A percentile compares a stretch with the other conserved stretches of the same genome.
phyloP scores from a whole-genome alignment of 1,140 invertebrate species.

The Bathynomus jamesi region DNA sequence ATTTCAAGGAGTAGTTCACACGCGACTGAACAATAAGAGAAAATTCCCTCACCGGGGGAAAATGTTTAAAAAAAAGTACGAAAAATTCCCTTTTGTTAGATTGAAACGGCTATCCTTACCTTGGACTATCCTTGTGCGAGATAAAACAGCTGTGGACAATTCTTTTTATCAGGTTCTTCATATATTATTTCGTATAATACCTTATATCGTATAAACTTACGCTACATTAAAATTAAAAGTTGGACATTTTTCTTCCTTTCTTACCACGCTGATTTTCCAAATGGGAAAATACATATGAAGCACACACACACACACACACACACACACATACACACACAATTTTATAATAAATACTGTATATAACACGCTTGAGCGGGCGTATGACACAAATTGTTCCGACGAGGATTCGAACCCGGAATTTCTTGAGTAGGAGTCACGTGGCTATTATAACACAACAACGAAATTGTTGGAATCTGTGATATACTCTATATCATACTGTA shows the following conservation, averaged over 20 bases:
- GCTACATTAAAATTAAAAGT: conserved; percentile 1
- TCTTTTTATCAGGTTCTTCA: not conserved
- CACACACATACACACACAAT: too few relatives aligned
- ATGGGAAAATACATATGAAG: too few relatives aligned
- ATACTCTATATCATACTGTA: too few relatives aligned
- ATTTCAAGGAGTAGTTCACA: not conserved
- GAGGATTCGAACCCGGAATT: too few relatives aligned
- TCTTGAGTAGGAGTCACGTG: too few relatives aligned
- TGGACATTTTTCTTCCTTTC: not conserved
- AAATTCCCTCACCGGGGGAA: not conserved
- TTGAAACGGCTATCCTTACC: not conserved
- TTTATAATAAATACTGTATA: too few relatives aligned
- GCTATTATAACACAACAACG: too few relatives aligned
- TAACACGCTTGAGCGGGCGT: too few relatives aligned
- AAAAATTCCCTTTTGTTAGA: not conserved
- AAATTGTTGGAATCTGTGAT: too few relatives aligned
- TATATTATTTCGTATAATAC: not conserved
- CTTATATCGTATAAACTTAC: not conserved
- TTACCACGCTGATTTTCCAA: too few relatives aligned
- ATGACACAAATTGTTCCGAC: too few relatives aligned
- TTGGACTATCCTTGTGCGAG: not conserved
- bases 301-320: too few relatives aligned
- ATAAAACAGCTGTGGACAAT: not conserved
- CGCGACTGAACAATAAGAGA: not conserved
- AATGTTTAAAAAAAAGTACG: not conserved